A percentile compares a stretch with the other conserved stretches of the same genome.
phyloP scores from a whole-genome alignment of 2,113 vertebrate genomes.

The Mionectes macconnelli region DNA sequence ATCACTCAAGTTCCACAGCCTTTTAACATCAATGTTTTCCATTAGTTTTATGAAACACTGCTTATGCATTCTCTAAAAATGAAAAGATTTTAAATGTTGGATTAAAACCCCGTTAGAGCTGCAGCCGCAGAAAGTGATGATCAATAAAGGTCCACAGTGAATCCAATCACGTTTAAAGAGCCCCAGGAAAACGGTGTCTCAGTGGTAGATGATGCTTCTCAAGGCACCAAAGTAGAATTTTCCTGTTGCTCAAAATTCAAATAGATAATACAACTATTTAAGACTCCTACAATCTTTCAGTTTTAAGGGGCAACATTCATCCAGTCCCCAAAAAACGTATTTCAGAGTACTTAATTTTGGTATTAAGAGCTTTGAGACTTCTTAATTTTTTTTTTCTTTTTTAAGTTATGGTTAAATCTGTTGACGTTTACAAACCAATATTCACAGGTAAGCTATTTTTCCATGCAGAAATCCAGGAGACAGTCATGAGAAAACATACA shows the following conservation, averaged over 20 bases:
- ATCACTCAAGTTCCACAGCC: not conserved
- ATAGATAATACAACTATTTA: not conserved
- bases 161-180: not conserved
- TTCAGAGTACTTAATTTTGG: not conserved
- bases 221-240: not conserved
- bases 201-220: not conserved
- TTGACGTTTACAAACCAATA: not conserved
- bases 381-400: not conserved
- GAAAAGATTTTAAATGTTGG: too few species aligned
- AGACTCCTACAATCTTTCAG: not conserved
- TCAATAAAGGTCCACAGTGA: not conserved
- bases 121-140: not conserved
- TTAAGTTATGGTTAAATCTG: not conserved
- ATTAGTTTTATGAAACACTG: not conserved
- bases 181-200: not conserved
- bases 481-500: not conserved
- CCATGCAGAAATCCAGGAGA: not conserved
- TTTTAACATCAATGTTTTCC: not conserved
- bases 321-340: fast-evolving
- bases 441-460: not conserved
- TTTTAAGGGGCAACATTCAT: not conserved
- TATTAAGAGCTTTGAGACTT: not conserved
- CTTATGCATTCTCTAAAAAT: not conserved
- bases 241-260: not conserved
- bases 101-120: too few species aligned